Evolutionary conservation across 2,797 vertebrate species (phyloP), one percentile per base, ranked within the genome.

Genomic region (Semaprochilodus insignis): DNA sequence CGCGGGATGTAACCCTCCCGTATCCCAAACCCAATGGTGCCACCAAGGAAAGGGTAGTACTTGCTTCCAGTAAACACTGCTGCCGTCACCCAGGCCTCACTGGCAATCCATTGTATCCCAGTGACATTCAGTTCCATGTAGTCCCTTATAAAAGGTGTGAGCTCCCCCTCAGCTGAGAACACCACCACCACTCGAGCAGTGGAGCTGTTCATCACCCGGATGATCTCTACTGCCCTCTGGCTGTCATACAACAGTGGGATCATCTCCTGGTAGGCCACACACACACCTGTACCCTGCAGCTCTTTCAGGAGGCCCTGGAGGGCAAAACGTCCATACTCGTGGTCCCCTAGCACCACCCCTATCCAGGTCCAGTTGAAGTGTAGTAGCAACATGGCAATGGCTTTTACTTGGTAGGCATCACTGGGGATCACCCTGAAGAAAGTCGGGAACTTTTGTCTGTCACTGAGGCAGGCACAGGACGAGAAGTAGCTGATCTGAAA

Each of bases 401-500:
- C 94, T 81, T 94, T 94, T 23, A 94, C 94, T 90, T 95, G 94
- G 82, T 93, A 95, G 44, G 94, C 92, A 85, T 95, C 94, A 80
- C 91, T 95, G 17, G 94, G 94, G 16, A 95, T 93, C 1, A 94
- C 93, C 83, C 94, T 91, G 88, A 95, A 95, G 85, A 95, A 95
- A 3, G 87, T 94, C 3, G 94, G 94, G 67, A 90, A 94, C 77
- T 92, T 83, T 83, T 19, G 89, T 80, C 91, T 92, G 86, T 95
- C 90, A 86, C 91, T 92, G 0, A 95, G 86, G 87, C 94, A 95
- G 10, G 93, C 91, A 83, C 94, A 95, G 0, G 94, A 92, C 21
- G 94, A 94, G 85, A 95, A 95, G 83, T 95, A 95, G 84, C 94
- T 95, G 80, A 95, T 95, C 94, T 95, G 82, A 76, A 81, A 83